phyloP scores from a whole-genome alignment of 2,797 vertebrate genomes.

The Sebastes glaucus region DNA sequence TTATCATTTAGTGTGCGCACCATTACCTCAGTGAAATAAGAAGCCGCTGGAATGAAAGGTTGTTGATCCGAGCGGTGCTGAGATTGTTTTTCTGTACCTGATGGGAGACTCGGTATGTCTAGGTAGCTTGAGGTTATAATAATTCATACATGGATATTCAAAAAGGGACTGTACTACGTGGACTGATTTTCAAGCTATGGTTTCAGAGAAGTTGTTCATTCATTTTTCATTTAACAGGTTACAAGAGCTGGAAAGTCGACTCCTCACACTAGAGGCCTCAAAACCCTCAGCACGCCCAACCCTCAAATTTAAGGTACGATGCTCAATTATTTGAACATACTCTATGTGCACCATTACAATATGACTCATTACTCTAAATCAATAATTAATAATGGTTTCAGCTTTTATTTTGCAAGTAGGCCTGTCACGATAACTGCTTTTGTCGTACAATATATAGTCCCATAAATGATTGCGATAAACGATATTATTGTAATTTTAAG shows the following conservation, averaged over 20 bases:
- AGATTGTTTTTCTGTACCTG: neutral
- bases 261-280: constrained; percentile 86
- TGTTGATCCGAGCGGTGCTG: neutral
- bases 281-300: constrained; percentile 87
- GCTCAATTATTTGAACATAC: neutral
- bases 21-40: constrained; percentile 1
- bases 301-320: constrained; percentile 94
- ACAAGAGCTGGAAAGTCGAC: constrained; percentile 91
- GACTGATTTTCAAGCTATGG: neutral
- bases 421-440: too few relatives aligned
- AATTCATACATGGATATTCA: neutral
- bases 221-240: constrained; percentile 77
- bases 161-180: neutral
- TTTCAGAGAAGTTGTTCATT: neutral
- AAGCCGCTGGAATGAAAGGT: neutral
- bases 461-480: too few relatives aligned
- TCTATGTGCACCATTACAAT: neutral
- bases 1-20: neutral
- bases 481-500: too few relatives aligned
- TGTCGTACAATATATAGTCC: too few relatives aligned
- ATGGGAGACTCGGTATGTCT: neutral
- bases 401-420: neutral
- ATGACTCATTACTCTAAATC: neutral
- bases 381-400: neutral
- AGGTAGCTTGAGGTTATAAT: neutral